Base-by-base conservation (phyloP, 1,140 invertebrate species). In the Helicoverpa zea region DNA sequence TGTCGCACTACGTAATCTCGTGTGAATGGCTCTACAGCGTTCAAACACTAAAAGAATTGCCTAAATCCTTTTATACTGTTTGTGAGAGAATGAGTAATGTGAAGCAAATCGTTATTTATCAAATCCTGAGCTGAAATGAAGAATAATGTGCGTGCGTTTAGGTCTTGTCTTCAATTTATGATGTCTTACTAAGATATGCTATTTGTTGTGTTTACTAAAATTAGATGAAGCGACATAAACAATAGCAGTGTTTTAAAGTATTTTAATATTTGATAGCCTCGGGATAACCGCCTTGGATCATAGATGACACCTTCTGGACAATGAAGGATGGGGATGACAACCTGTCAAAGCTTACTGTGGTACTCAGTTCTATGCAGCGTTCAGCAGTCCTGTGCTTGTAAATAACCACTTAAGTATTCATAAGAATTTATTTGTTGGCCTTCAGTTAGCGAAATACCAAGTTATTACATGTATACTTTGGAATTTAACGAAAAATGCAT, bases 31-130 rank as follows among this genome's bases (percentile, higher is more conserved):
- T 52, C 47, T 72, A 49, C 47, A 66, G 49, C 30, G 52, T 52
- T 72, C 49, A 51, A 52, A 29, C 68, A 52, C 68, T 72, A 72
- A 72, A 72, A 72, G 68, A 72, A 72, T 72, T 72, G 49, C 68
- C 68, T 52, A 72, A 72, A 54, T 72, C 68, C 49, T 30, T 72
- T 72, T 29, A 72, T 52, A 72, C 49, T 52, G 23, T 52, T 52
- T 29, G 10, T 12, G n/a, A 30, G 49, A 23, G 35, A 70, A 29
- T 14, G 18, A 14, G 52, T 54, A 52, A 72, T 61, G 58, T 13
- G 58, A 14, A 61, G 58, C 23, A 12, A 61, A 61, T 30, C 58
- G 58, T 29, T 61, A 29, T 61, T 9, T 29, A 29, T 29, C 23
- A 11, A 4, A 61, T 30, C 23, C 13, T 14, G 35, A 3, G 5